A percentile compares a stretch with the other conserved stretches of the same genome.
Evolutionary conservation across 1,140 invertebrate genomes (phyloP).

Genomic region (Nebria ingens): DNA sequence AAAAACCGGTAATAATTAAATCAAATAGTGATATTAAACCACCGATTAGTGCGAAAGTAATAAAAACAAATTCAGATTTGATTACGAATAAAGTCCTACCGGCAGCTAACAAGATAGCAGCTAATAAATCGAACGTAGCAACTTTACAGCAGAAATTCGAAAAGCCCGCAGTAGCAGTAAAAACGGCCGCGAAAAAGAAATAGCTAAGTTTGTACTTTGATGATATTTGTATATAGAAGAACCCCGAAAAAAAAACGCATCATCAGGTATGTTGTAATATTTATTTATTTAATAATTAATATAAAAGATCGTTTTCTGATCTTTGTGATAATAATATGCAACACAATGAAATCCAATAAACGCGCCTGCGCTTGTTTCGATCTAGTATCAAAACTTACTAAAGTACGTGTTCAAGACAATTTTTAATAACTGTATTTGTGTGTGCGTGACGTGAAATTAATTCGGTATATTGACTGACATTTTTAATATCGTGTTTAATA

Average conservation of each 20-base stretch:
- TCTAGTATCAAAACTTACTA: no score
- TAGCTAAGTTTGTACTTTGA: not conserved
- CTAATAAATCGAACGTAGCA: slow-evolving; percentile 54
- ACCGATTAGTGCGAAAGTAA: slow-evolving; percentile 19
- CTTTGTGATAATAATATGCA: no score
- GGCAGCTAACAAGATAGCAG: slow-evolving; percentile 32
- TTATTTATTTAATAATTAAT: no score
- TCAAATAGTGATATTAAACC: slow-evolving; percentile 25
- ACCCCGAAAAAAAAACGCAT: no score
- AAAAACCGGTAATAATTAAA: slow-evolving; percentile 11
- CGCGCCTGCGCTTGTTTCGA: no score
- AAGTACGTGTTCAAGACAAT: no score
- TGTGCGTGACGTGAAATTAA: no score
- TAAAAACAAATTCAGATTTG: slow-evolving; percentile 21
- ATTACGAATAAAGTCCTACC: slow-evolving; percentile 33
- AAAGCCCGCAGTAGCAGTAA: slow-evolving; percentile 16
- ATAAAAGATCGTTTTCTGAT: no score
- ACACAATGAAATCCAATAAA: not conserved
- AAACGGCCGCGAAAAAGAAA: not conserved
- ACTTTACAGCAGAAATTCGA: slow-evolving; percentile 67
- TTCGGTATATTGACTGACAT: no score
- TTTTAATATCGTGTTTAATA: no score
- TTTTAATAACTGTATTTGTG: no score
- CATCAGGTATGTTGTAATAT: no score
- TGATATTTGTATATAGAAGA: not conserved